Percentiles rank a stretch among this genome's conserved stretches.
Evolutionary conservation across 2,113 vertebrate species (phyloP).

Genomic region (Esox niger): DNA sequence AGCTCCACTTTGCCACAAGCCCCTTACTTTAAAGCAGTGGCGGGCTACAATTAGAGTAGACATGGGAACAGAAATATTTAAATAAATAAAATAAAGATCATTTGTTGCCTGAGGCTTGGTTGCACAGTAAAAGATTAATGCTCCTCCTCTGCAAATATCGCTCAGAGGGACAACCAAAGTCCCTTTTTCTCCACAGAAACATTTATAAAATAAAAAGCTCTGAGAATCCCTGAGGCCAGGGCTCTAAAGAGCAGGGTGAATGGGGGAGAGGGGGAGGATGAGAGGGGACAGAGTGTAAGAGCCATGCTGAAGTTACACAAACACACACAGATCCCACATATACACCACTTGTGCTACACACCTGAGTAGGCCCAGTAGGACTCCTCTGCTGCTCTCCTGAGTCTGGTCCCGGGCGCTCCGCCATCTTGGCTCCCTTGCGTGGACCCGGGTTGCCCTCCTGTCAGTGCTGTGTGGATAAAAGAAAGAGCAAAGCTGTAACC

Average conservation of each 20-base stretch:
- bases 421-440: conserved; percentile 54
- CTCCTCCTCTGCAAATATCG: conserved; percentile 55
- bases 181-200: conserved; percentile 58
- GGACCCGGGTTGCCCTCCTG: conserved; percentile 78
- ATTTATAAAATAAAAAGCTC: conserved; percentile 58
- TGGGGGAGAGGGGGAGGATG: neutral
- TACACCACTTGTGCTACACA: no score
- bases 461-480: conserved; percentile 73
- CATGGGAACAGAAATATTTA: conserved; percentile 58
- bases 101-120: conserved; percentile 60
- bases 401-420: conserved; percentile 72
- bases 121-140: conserved; percentile 69
- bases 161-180: conserved; percentile 58
- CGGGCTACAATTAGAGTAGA: conserved; percentile 51
- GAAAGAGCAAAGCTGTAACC: conserved; percentile 37
- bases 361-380: conserved; percentile 97
- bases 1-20: conserved; percentile 30
- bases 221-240: conserved; percentile 48
- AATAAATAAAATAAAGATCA: conserved; percentile 72
- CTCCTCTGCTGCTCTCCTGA: conserved; percentile 79
- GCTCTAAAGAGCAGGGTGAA: conserved; percentile 22
- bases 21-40: conserved; percentile 20
- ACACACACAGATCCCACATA: conserved; percentile 17
- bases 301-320: conserved; percentile 18
- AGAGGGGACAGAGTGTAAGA: conserved; percentile 10